Conservation (phyloP, 30 jellyfish, hydroid and myxozoan genomes). For the Sanderia malayensis region DNA sequence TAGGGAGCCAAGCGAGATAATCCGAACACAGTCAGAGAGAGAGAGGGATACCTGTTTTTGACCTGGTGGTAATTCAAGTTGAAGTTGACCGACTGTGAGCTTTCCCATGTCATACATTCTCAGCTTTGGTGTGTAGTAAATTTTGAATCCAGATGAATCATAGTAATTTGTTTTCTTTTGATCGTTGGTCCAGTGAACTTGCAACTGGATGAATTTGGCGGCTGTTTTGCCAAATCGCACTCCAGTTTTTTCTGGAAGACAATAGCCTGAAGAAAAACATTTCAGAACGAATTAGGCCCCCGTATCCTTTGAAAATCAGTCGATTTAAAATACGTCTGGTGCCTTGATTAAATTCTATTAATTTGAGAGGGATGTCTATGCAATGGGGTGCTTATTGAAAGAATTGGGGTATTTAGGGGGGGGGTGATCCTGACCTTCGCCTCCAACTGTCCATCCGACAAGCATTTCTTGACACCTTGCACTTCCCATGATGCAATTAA, state of each 20-base stretch:
- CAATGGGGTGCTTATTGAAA: too few species aligned
- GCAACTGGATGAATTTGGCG: conserved; percentile 44
- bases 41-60: conserved; percentile 45
- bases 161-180: conserved; percentile 12
- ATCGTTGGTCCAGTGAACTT: conserved; percentile 70
- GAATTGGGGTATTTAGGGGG: too few species aligned
- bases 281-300: too few species aligned
- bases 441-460: conserved; percentile 66
- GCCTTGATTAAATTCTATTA: too few species aligned
- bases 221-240: conserved; percentile 36
- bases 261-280: too few species aligned
- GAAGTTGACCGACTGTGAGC: conserved; percentile 49
- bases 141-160: conserved; percentile 49
- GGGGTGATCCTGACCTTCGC: conserved; percentile 57
- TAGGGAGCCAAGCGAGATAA: too few species aligned
- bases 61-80: conserved; percentile 42
- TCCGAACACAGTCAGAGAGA: too few species aligned
- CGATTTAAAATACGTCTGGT: too few species aligned
- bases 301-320: too few species aligned
- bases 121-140: conserved; percentile 54
- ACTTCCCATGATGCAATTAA: conserved; percentile 55
- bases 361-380: too few species aligned
- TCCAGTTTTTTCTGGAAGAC: conserved; percentile 16
- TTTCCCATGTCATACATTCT: conserved; percentile 54
- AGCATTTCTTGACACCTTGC: conserved; percentile 33